Base-by-base conservation (phyloP, 2,888 invertebrate species). In the Anaspis maculata region DNA sequence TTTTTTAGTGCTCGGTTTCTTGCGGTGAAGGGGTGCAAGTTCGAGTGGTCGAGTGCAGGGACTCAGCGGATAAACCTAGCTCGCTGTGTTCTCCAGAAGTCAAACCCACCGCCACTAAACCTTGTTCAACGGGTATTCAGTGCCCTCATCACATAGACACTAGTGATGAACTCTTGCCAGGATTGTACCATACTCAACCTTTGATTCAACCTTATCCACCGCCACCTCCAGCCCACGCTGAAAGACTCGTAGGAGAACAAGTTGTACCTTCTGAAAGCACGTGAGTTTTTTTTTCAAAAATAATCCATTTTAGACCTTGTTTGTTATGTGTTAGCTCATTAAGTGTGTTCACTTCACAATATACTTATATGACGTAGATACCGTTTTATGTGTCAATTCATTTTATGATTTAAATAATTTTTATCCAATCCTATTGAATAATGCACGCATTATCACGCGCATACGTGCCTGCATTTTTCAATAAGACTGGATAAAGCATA, bases 1-100 rank as follows among this genome's bases (percentile, higher is more conserved):
- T n/a, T 26, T 37, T 44, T 1, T 27, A 92, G 90, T 95, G 95
- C 60, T 92, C 92, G n/a, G 87, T 84, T 6, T 84, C 86, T 6
- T 95, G 94, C 58, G 94, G 91, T 6, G 85, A 78, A 57, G 94
- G 94, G 0, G 70, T 83, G 16, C 87, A 87, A 65, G 81, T 81
- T 13, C 76, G 94, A 11, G 77, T 77, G 19, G 83, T 91, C 30
- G 82, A 85, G 55, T 94, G 94, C 60, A 72, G 79, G 37, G 81
- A 78, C 51, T 64, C 67, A 29, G 63, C 68, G 33, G 75, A 73
- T 46, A 66, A 68, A 41, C 62, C 70, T 25, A 61, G 76, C 66
- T 41, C 73, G 62, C 46, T 75, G 26, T 90, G 90, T 57, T 79
- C 83, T 49, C 73, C 75, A 2, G 63, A 68, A 7, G 69, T 74